Percentiles rank a stretch among this genome's conserved stretches.
phyloP scores from a whole-genome alignment of 2,797 vertebrate species.

The Sciurus vulgaris region DNA sequence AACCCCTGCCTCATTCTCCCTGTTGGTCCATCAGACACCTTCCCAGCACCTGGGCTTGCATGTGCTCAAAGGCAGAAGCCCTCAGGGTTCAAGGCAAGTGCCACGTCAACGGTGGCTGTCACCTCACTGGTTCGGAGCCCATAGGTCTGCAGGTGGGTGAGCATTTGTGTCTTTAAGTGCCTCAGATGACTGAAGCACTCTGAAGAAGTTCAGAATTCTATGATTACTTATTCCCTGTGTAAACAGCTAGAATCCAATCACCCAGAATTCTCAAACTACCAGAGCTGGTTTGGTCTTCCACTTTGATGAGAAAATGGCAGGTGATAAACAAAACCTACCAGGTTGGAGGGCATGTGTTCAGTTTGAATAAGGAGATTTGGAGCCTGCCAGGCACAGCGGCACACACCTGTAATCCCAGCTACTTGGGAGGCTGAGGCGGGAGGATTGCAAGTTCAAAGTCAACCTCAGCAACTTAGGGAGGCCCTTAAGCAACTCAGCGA shows the following conservation, averaged over 20 bases:
- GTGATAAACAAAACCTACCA: neutral
- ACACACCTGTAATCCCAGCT: too few species aligned
- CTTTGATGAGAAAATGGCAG: neutral
- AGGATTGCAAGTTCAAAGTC: too few species aligned
- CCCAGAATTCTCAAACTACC: neutral
- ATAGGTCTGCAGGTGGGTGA: fast-evolving
- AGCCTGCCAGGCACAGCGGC: neutral
- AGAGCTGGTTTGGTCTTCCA: neutral
- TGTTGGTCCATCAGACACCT: neutral
- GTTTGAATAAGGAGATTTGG: neutral
- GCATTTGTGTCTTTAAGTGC: neutral
- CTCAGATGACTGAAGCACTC: neutral
- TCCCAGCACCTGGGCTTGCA: neutral
- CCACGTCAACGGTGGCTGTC: fast-evolving
- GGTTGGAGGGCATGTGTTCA: neutral
- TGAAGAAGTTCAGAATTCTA: neutral
- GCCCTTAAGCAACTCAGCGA: too few species aligned
- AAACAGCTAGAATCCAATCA: neutral
- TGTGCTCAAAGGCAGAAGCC: neutral
- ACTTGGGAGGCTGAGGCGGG: too few species aligned
- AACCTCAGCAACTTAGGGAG: too few species aligned
- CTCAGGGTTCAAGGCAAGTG: fast-evolving
- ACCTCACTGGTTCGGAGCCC: fast-evolving
- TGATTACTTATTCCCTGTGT: fast-evolving
- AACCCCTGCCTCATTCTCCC: neutral